Evolutionary conservation across 2,113 vertebrate species (phyloP), one percentile per base, ranked within the genome.

Genomic region (Tor tambroides): DNA sequence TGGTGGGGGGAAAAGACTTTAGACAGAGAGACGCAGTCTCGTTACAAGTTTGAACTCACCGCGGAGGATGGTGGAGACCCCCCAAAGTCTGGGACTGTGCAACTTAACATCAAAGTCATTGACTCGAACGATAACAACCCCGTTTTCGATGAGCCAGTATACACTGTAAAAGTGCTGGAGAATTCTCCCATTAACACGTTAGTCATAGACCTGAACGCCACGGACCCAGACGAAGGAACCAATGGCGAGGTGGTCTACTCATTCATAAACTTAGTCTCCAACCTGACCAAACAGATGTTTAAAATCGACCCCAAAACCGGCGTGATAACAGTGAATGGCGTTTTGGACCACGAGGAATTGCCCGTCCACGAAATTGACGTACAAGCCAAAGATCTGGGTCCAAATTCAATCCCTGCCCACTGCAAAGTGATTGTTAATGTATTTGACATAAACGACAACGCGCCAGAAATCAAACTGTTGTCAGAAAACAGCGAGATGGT

Each of bases 321-420:
- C n/a, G 95, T 97, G 71, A 97, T 99, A 92, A 97, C 96, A 0
- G 97, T 99, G 79, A 97, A 93, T 0, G 98, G 98, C 0, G 91
- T 96, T 86, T 94, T 99, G 21, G 98, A 99, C 94, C 99, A 98
- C 0, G 98, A 99, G 88, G 95, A 96, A 26, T 92, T 96, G 11
- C 96, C 96, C 0, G 96, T 97, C 59, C 99, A 99, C 0, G 98
- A 99, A 92, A 95, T 99, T 69, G 97, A 99, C 0, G 96, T 99
- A 2, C 98, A 99, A 93, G 98, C 98, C 91, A 99, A 97, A 93
- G 98, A 99, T 93, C 86, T 99, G 90, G 98, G 98, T 87, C 98
- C 98, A 83, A 99, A 99, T 92, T 99, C 98, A 23, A 99, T 99
- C 86, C 98, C 98, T 0, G 98, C 98, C 23, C 98, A 99, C 88